These are phyloP conservation scores for Tenrec ecaudatus DNA, from an alignment of 2,113 vertebrate species.

Conservation along the genomic window DNA sequence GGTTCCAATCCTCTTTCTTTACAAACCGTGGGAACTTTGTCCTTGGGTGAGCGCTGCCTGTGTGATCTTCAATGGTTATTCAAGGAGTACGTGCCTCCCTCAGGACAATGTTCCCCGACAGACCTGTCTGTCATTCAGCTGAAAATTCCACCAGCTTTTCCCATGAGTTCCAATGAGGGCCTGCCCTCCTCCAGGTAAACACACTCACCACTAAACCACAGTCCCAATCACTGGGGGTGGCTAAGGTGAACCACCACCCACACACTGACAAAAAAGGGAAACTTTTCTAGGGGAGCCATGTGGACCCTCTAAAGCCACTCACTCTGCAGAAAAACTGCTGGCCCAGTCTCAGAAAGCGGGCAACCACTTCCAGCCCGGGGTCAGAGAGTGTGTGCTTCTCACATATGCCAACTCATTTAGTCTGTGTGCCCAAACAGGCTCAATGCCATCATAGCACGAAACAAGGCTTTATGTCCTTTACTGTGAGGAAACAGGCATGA, in stretches of 20 bases:
- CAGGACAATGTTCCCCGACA: too few relatives aligned
- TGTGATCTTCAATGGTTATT: too few relatives aligned
- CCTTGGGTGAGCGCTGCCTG: too few relatives aligned
- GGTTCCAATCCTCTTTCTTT: too few relatives aligned
- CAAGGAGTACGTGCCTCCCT: too few relatives aligned
- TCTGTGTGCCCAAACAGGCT: neutral
- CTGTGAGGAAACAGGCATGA: neutral
- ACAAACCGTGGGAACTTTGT: too few relatives aligned
- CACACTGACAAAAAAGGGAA: neutral
- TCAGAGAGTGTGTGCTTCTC: conserved; percentile 14
- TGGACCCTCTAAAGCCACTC: neutral
- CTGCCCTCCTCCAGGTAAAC: neutral
- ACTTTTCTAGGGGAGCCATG: neutral
- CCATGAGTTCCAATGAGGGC: neutral
- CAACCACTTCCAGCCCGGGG: neutral
- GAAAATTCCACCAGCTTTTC: too few relatives aligned
- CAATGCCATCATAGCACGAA: conserved; percentile 42
- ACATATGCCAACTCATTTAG: neutral
- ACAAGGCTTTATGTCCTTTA: neutral
- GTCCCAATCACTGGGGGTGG: neutral
- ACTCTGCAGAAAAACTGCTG: conserved; percentile 26
- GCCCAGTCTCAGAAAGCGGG: neutral
- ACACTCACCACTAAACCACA: neutral
- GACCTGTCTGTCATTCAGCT: too few relatives aligned
- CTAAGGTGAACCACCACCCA: neutral